Base-by-base conservation (phyloP, 2,797 vertebrate genomes). In the Vultur gryphus region DNA sequence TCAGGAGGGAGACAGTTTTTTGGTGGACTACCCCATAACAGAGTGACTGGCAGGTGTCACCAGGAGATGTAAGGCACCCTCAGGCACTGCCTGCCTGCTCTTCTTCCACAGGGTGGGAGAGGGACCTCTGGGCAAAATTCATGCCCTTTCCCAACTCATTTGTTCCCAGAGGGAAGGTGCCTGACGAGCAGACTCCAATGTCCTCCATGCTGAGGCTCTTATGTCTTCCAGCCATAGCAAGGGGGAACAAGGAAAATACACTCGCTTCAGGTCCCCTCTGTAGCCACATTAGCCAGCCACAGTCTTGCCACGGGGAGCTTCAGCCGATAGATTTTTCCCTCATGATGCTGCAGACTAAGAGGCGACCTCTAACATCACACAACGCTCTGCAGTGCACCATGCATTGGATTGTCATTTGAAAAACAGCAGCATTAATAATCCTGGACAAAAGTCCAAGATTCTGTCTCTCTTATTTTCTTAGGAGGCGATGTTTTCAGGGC, bases 211-310 rank as follows among this genome's bases (percentile, higher is more conserved):
- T 35, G 82, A 77, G 39, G 17, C 18, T 87, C 15, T 64, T 44
- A 19, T 5, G 14, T 79, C 55, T 84, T 66, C 33, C 39, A 55
- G 24, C 10, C 18, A 20, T 9, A 58, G 52, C 4, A 66, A 46
- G 20, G 20, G 19, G 33, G 26, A 69, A 10, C 9, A 89, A 86
- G 37, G 23, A 41, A 73, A 84, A 64, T 2, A 9, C 15, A 12
- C 0, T 41, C 0, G 0, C 24, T 83, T 49, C 55, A 39, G 16
- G 52, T 58, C 44, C 29, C 31, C 17, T 35, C 15, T 28, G n/a
- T 28, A 64, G 44, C 26, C 51, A 15, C 7, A 7, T n/a, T 31
- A 58, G 18, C 18, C 46, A 84, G 46, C 14, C 19, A n/a, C 29
- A 37, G 28, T 21, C 49, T 76, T 82, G 66, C 6, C 3, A 3